Base-by-base conservation (phyloP, 2,888 invertebrate genomes). In the Diploptera punctata region DNA sequence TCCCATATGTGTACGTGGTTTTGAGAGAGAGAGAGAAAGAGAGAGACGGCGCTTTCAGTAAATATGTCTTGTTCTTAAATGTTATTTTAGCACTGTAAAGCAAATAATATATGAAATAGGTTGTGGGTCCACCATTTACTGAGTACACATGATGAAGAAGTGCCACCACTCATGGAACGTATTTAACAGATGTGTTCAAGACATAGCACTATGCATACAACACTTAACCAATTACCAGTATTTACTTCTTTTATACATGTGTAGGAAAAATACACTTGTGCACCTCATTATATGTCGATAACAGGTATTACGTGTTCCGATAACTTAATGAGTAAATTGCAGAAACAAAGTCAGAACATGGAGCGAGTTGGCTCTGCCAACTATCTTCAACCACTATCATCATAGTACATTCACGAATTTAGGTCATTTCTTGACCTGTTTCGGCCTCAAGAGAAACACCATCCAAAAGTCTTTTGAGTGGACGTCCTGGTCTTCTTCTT, bases 81-180 rank as follows among this genome's bases (percentile, higher is more conserved):
- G 44, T 65, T 47, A 47, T 65, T 65, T 65, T 47, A 65, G 65
- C 65, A 65, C 65, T 65, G 26, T 65, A 65, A 29, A 65, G 29
- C 65, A 65, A 65, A 65, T 65, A 65, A 16, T 18, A 21, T 7
- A 38, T 1, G 2, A 21, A 38, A 61, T 38, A 19, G 24, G 47
- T 26, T n/a, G 65, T 13, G 26, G 65, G 10, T 26, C 65, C 26
- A 31, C 65, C 65, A 65, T 65, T 65, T 65, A 65, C 44, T 47
- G 65, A 65, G 26, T 47, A 65, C 65, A 65, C 65, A 65, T n/a
- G 29, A 65, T 9, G 10, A 24, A 3, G 21, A 38, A 2, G 61
- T 19, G 26, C n/a, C 19, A 38, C 1, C n/a, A n/a, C 2, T 1
- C 18, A 33, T 38, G 18, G 49, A 49, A n/a, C n/a, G n/a, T 57